Base-by-base conservation (phyloP, 2,888 invertebrate genomes). In the Leucophenga maculata region DNA sequence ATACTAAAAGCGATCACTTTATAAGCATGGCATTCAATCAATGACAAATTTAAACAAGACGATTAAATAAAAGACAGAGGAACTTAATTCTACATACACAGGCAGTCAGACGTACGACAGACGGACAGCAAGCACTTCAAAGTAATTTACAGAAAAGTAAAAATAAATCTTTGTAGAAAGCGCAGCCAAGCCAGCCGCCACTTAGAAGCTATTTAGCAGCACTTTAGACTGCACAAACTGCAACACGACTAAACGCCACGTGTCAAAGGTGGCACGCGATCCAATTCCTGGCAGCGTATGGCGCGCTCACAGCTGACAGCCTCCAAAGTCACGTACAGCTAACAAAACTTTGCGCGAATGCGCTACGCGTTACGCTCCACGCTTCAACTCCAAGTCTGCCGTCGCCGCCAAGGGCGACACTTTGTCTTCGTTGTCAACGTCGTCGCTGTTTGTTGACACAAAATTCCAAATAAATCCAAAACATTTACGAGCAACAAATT, bases 181-280 rank as follows among this genome's bases (percentile, higher is more conserved):
- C 18, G 26, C n/a, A 39, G 26, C 18, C n/a, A n/a, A n/a, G n/a
- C n/a, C n/a, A n/a, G n/a, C n/a, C n/a, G n/a, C n/a, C 60, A 60
- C 39, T 60, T 60, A 60, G 60, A 60, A 1, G 60, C 60, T 60
- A 26, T 60, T 60, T 39, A 60, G 39, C 60, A 39, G 16, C 60
- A 60, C 60, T 60, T 26, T 60, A 14, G 39, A 54, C 11, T 20
- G 60, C 39, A 32, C n/a, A 8, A 31, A 16, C 60, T 16, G 26
- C 16, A 16, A 8, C 39, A 39, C 18, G 54, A 60, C 60, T 18
- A 16, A 60, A 60, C 26, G 60, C 39, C 44, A 16, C 60, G 44
- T 60, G 60, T 60, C 60, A 60, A 60, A 60, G 60, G 60, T 60
- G 60, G 60, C 60, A 60, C 60, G 60, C 60, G 60, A 39, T 55